Evolutionary conservation across 2,888 invertebrate species (phyloP).

Genomic region (Epinotia demarniana): DNA sequence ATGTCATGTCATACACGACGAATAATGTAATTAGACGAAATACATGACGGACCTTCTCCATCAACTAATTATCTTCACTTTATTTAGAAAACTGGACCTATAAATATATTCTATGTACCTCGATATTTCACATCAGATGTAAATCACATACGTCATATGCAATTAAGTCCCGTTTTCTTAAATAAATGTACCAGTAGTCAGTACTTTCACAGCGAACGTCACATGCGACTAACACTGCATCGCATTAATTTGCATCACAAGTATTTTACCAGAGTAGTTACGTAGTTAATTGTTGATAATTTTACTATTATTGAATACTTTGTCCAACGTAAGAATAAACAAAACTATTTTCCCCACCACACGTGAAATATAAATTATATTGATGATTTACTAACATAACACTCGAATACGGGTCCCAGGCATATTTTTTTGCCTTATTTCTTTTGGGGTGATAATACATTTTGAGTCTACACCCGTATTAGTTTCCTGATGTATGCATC

Average conservation of each 20-base stretch:
- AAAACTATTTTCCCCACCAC: neutral
- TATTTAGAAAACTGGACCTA: neutral
- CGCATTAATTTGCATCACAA: constrained; percentile 31
- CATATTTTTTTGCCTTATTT: no score
- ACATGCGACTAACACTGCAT: constrained; percentile 24
- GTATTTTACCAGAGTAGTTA: constrained; percentile 12
- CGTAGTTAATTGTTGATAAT: neutral
- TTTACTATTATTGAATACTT: neutral
- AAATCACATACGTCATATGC: neutral
- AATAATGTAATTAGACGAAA: neutral
- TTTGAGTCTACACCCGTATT: no score
- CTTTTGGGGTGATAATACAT: no score
- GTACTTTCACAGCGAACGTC: constrained; percentile 20
- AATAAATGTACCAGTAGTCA: constrained; percentile 16
- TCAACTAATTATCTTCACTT: neutral
- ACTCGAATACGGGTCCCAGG: no score
- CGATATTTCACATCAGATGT: neutral
- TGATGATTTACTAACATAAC: neutral
- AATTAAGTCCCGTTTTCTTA: constrained; percentile 16
- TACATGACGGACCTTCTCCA: neutral
- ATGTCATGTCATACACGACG: constrained; percentile 9
- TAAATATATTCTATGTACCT: neutral
- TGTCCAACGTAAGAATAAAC: neutral
- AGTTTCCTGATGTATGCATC: no score
- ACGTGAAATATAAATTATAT: neutral